Base-by-base conservation (phyloP, 2,888 invertebrate species). In the Lepidonotus clava region DNA sequence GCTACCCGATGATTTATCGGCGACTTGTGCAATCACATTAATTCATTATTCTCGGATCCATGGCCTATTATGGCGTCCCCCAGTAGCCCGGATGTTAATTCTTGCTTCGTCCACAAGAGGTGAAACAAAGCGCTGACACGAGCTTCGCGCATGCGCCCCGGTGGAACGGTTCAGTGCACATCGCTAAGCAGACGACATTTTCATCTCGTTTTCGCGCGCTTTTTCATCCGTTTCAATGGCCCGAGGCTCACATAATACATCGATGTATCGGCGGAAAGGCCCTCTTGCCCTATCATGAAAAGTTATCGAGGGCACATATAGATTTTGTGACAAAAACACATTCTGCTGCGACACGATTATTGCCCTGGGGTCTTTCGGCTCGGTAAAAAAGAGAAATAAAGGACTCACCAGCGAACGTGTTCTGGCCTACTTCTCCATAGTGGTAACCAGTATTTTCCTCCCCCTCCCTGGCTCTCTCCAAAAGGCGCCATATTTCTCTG, bases 101-200 rank as follows among this genome's bases (percentile, higher is more conserved):
- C 71, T 36, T 36, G 71, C 38, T 18, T 34, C 56, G 71, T 71
- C 36, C 71, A 71, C 38, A 21, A 2, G 71, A 38, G 71, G 71
- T 71, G 71, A 71, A 71, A 71, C 71, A 71, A 71, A 34, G 71
- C 71, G 71, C 34, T 71, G 71, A 71, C 71, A 71, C 71, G 71
- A 4, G 38, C 71, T 34, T 38, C 38, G 38, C 34, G 38, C 38
- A 71, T 38, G 36, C 71, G 71, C 71, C 71, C 14, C 14, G 38
- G n/a, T 71, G 18, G 14, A n/a, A 71, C n/a, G 71, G 71, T 71
- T 71, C 71, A 71, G 34, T 24, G 34, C 71, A 38, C 71, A 71
- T 71, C 36, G 38, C 34, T n/a, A 38, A 38, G 71, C 71, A 71
- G 71, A 71, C 71, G 71, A 71, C 71, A 36, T 71, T 71, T 24